phyloP scores from a whole-genome alignment of 1,140 invertebrate species.

The Procambarus virginalis region DNA sequence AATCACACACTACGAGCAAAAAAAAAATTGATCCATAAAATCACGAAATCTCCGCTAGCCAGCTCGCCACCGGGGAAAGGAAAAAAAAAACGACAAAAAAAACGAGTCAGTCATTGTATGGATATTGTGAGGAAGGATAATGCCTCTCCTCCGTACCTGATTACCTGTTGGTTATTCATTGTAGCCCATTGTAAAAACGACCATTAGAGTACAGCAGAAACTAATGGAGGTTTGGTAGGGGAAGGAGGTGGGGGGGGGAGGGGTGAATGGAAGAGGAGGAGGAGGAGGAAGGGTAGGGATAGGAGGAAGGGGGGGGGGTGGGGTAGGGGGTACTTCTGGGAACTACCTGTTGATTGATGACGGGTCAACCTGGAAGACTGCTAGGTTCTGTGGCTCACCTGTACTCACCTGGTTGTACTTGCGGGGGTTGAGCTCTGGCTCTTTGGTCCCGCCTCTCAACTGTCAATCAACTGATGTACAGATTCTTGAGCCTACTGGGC shows the following conservation, averaged over 20 bases:
- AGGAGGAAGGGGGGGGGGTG: background rate
- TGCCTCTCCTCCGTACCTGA: slow-evolving; percentile 10
- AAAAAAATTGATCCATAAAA: too few species aligned
- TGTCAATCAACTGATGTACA: too few species aligned
- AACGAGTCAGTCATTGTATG: slow-evolving; percentile 1
- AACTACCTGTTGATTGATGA: slow-evolving; percentile 1
- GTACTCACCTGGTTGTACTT: too few species aligned
- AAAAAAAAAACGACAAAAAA: background rate
- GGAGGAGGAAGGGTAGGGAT: background rate
- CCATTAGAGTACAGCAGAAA: slow-evolving; percentile 20
- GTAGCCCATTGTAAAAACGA: slow-evolving; percentile 18
- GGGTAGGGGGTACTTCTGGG: background rate
- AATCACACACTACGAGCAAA: too few species aligned
- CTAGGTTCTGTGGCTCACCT: too few species aligned
- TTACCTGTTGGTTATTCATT: slow-evolving; percentile 41
- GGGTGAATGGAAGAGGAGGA: background rate
- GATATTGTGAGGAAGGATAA: slow-evolving; percentile 15
- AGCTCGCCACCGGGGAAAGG: too few species aligned
- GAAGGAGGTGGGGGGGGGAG: background rate
- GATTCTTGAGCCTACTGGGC: background rate
- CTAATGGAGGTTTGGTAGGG: slow-evolving; percentile 14
- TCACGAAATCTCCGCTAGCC: too few species aligned
- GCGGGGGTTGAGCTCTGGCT: too few species aligned
- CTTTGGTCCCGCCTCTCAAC: background rate
- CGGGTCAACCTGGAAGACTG: too few species aligned